Conservation (phyloP, 92 coral and sea anemone genomes). For the Zoanthus sociatus region DNA sequence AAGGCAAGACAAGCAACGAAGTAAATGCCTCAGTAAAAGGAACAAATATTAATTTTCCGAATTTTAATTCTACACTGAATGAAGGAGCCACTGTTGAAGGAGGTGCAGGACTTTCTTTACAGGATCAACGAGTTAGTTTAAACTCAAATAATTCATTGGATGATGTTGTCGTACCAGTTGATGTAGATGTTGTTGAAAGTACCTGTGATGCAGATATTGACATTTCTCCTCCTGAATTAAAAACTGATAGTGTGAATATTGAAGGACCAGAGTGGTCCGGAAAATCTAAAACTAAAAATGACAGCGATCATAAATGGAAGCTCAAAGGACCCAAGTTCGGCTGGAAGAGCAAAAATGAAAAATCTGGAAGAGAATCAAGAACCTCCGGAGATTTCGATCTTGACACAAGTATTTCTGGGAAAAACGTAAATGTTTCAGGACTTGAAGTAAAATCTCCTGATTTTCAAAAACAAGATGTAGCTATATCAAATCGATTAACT, state of each 20-base stretch:
- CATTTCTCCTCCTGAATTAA: conserved; percentile 1
- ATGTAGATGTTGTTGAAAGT: conserved; percentile 6
- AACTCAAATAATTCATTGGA: background rate
- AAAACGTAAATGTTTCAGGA: background rate
- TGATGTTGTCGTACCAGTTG: background rate
- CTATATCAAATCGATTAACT: background rate
- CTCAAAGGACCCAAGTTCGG: conserved; percentile 1
- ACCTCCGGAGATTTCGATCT: background rate
- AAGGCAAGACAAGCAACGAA: background rate
- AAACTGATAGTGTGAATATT: background rate
- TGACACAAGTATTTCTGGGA: background rate
- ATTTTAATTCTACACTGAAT: background rate
- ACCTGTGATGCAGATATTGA: conserved; percentile 4
- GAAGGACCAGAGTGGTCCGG: background rate
- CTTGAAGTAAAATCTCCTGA: background rate
- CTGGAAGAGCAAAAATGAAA: conserved; percentile 8
- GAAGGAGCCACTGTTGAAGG: background rate
- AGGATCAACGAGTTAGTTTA: background rate
- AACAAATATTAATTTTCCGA: background rate
- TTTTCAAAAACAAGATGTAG: background rate
- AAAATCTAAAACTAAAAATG: background rate
- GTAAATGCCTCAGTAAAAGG: background rate
- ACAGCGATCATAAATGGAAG: background rate
- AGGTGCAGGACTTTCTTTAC: background rate
- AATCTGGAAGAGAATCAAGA: background rate